Percentiles rank a stretch among this genome's conserved stretches.
These are phyloP conservation scores for Alces alces DNA, from an alignment of 2,113 vertebrate genomes.

Conservation along the genomic window DNA sequence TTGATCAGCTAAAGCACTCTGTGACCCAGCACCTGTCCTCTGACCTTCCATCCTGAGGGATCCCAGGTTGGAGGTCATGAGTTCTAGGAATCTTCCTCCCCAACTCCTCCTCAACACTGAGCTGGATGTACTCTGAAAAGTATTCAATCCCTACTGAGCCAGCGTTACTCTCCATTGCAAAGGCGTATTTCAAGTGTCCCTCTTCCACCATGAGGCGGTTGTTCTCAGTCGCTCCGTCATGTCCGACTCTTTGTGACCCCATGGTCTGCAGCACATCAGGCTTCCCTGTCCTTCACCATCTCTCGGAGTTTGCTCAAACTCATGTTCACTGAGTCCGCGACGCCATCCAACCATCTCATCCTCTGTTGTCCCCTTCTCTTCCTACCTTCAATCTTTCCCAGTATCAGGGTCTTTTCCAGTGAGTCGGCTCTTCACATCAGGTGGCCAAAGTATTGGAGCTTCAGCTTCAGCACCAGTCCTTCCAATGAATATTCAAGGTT, in stretches of 20 bases:
- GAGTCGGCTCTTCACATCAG: background rate
- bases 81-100: background rate
- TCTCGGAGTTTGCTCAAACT: background rate
- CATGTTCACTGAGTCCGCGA: background rate
- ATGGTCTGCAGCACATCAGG: background rate
- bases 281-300: background rate
- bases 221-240: background rate
- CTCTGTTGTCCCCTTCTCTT: background rate
- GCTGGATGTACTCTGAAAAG: background rate
- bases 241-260: background rate
- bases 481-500: background rate
- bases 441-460: background rate
- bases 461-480: background rate
- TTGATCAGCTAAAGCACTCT: background rate
- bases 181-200: rapidly evolving
- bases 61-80: background rate
- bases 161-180: background rate
- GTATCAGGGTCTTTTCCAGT: background rate
- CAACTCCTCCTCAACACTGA: background rate
- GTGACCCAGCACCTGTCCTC: background rate
- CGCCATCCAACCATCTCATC: background rate
- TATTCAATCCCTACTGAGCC: background rate
- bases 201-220: background rate
- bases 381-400: background rate
- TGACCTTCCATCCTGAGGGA: background rate